Base-by-base conservation (phyloP, 2,113 vertebrate species). In the Pseudopodoces humilis region DNA sequence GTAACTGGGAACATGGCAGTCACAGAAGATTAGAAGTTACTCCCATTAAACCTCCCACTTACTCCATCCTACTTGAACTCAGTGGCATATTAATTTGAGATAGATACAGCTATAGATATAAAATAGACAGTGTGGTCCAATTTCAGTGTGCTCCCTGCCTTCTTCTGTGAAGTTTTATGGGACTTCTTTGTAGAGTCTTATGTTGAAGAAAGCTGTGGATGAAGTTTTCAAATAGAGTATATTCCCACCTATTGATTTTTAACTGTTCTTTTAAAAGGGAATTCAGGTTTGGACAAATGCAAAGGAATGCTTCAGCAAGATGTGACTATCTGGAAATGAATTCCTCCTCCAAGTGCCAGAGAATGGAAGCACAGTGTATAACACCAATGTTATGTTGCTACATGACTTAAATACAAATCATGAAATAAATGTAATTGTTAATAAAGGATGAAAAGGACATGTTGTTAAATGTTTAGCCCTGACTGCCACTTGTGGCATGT, bases 261-360 rank as follows among this genome's bases (percentile, higher is more conserved):
- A 55, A 94, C 49, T 86, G 46, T 82, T 90, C 90, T 84, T 81
- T 88, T 89, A 28, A 31, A 95, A 99, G 99, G 99, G 99, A 96
- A 99, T 99, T 96, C 99, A 99, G 95, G 98, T 99, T 92, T 99
- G 99, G 99, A 98, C 98, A 94, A 99, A 99, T 89, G 99, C 99
- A 93, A 99, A 99, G 95, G 99, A 99, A 87, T 99, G 99, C 96
- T 99, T 99, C 97, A 98, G 98, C 91, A 99, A 99, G 98, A 99
- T 99, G 99, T 99, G 94, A 99, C 87, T 76, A n/a, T 78, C 65
- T 80, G 92, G 96, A 96, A 96, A 88, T 67, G 46, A 93, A 86
- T 96, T 96, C 90, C 63, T 97, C 95, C 94, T 97, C 97, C 95
- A 98, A 97, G 97, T 97, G 94, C 96, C 97, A 97, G 96, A 94